These are phyloP conservation scores for Nannoperca obscura DNA, from an alignment of 2,797 vertebrate genomes.

Conservation along the genomic window DNA sequence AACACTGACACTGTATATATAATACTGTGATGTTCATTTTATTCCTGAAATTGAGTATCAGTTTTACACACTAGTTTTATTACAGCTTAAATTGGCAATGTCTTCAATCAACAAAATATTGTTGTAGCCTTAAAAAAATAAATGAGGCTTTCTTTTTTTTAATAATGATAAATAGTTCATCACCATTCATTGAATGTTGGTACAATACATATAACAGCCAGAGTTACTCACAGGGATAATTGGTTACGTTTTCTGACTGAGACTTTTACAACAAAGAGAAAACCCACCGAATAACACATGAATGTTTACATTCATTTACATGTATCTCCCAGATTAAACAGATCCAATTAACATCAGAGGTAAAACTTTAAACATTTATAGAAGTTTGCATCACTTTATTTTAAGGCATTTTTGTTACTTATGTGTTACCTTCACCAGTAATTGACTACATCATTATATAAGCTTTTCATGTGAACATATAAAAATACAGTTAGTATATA, in stretches of 20 bases:
- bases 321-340: slow-evolving; percentile 34
- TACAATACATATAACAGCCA: slow-evolving; percentile 12
- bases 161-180: slow-evolving; percentile 26
- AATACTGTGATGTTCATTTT: slow-evolving; percentile 39
- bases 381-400: slow-evolving; percentile 51
- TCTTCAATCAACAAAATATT: slow-evolving; percentile 54
- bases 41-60: slow-evolving; percentile 47
- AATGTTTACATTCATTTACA: slow-evolving; percentile 47
- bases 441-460: slow-evolving; percentile 15
- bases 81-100: slow-evolving; percentile 41
- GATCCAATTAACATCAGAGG: slow-evolving; percentile 23
- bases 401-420: slow-evolving; percentile 69
- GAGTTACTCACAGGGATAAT: slow-evolving; percentile 16
- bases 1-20: not conserved
- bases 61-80: slow-evolving; percentile 35
- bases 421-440: slow-evolving; percentile 10
- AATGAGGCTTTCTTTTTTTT: slow-evolving; percentile 44
- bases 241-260: slow-evolving; percentile 6
- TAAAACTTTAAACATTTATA: slow-evolving; percentile 46
- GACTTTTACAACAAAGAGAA: not conserved
- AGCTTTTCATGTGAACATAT: slow-evolving; percentile 38
- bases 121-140: slow-evolving; percentile 62
- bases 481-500: slow-evolving; percentile 61
- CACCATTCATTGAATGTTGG: slow-evolving; percentile 40
- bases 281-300: slow-evolving; percentile 14